Evolutionary conservation across 2,797 vertebrate genomes (phyloP).

Genomic region (Knipowitschia caucasica): DNA sequence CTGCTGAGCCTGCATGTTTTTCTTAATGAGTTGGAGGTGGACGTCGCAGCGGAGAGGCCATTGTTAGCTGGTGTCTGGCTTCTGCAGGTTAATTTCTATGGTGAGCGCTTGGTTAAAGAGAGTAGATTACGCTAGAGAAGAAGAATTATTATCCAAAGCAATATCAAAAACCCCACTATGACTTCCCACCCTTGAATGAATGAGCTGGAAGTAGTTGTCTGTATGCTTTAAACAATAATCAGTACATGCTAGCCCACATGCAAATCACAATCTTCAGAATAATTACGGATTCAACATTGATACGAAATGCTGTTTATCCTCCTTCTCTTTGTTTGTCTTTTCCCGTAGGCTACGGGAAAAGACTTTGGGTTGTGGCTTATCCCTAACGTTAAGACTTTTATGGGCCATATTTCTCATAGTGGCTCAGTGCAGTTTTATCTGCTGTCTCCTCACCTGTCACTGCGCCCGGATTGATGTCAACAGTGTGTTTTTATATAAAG

Average conservation of each 20-base stretch:
- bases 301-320: background rate
- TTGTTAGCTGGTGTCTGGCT: conserved; percentile 12
- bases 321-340: background rate
- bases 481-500: conserved; percentile 5
- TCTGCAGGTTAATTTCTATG: conserved; percentile 29
- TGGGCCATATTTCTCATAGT: conserved; percentile 3
- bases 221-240: background rate
- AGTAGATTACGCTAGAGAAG: no score
- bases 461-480: conserved; percentile 8
- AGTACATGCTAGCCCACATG: background rate
- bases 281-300: background rate
- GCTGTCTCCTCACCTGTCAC: conserved; percentile 2
- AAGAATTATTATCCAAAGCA: no score
- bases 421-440: conserved; percentile 9
- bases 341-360: background rate
- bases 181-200: no score
- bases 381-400: conserved; percentile 2
- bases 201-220: background rate
- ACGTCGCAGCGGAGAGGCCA: conserved; percentile 12
- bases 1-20: conserved; percentile 41
- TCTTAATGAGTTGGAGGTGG: conserved; percentile 39
- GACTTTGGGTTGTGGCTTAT: background rate
- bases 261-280: background rate
- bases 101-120: conserved; percentile 1
- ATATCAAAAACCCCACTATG: no score